Percentiles rank a stretch among this genome's conserved stretches.
Evolutionary conservation across 1,140 invertebrate genomes (phyloP).

Genomic region (Bombus consobrinus): DNA sequence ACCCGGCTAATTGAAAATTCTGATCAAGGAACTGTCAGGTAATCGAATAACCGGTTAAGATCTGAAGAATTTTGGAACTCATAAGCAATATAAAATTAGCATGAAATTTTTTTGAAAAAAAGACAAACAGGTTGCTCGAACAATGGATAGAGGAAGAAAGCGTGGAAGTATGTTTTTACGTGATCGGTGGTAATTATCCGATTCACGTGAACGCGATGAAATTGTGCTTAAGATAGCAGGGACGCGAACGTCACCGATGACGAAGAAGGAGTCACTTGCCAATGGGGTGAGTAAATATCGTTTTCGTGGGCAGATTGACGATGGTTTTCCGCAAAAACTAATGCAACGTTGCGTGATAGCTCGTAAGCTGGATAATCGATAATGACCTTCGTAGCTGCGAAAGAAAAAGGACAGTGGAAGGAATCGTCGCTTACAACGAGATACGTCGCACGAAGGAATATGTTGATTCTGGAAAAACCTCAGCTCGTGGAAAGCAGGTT

Average conservation of each 20-base stretch:
- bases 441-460: neutral
- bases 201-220: neutral
- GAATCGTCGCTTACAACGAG: neutral
- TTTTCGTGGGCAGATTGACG: constrained; percentile 11
- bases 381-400: constrained; percentile 26
- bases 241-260: constrained; percentile 22
- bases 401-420: constrained; percentile 13
- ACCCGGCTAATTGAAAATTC: too few relatives aligned
- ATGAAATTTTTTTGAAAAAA: neutral
- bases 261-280: neutral
- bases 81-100: neutral
- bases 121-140: neutral
- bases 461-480: neutral
- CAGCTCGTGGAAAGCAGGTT: neutral
- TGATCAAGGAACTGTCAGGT: neutral
- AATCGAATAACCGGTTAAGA: too few relatives aligned
- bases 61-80: too few relatives aligned
- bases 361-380: constrained; percentile 30
- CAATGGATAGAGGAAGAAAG: neutral
- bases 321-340: constrained; percentile 10
- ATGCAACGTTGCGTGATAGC: neutral
- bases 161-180: neutral
- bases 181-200: neutral
- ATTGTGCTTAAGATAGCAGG: neutral
- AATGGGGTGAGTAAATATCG: neutral